Base-by-base conservation (phyloP, 1,140 invertebrate genomes). In the Drosophila ananassae region DNA sequence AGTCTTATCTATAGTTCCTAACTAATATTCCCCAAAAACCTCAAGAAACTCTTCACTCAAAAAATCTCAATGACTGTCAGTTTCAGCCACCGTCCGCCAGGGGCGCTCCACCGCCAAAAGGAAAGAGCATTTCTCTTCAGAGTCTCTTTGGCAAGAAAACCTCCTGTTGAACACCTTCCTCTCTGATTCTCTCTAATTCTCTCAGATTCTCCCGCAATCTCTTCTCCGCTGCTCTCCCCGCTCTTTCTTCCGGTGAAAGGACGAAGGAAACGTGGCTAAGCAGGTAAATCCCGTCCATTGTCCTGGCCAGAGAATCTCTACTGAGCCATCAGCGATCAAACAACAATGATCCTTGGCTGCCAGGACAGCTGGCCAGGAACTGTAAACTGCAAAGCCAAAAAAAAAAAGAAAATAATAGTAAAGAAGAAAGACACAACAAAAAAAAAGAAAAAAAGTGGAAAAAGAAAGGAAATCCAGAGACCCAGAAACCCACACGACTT, bases 401-500 rank as follows among this genome's bases (percentile, higher is more conserved):
- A 56, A 67, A 56, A 61, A 73, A 61, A 73, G 34, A 82, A 73
- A 30, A 44, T 44, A 13, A 44, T 21, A 44, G 10, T 37, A 47
- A 47, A 24, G 9, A 21, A 47, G 44, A 8, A 47, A 24, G 3
- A 13, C 5, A 28, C 5, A 28, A 6, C 5, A 1, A 28, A 5
- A 28, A 28, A 1, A 6, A 47, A 58, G 37, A 62, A 56, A 57
- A 73, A 77, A 73, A 25, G 25, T 41, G 34, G 34, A 28, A 69
- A 76, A 75, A 66, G 66, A 76, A 83, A 39, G 54, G 63, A 76
- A 44, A 44, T 17, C 41, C 34, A 37, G 34, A 37, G 12, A 37
- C 34, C 34, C 34, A 37, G 44, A 68, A 87, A 82, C 63, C 82
- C 73, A 82, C 73, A 77, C 77, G 61, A 81, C 62, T 58, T 82